Conservation (phyloP, 2,797 vertebrate genomes). For the Microtus obscurus region DNA sequence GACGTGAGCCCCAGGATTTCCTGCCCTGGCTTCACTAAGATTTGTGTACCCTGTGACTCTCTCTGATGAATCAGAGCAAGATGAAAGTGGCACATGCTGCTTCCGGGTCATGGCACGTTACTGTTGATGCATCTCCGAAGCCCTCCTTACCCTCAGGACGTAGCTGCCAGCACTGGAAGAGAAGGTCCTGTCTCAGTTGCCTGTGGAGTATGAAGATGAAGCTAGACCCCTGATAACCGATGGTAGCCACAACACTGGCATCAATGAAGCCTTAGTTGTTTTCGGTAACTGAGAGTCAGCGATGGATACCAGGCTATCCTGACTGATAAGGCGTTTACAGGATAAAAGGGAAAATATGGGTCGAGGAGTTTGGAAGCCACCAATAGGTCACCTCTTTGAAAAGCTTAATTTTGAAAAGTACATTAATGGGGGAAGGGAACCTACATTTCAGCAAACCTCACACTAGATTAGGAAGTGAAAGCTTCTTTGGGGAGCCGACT, state of each 20-base stretch:
- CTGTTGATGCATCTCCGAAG: background rate
- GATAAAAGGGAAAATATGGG: background rate
- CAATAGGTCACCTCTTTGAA: background rate
- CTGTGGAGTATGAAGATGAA: background rate
- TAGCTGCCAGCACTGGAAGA: background rate
- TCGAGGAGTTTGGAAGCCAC: background rate
- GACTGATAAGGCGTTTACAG: background rate
- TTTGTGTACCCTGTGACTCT: background rate
- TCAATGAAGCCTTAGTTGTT: background rate
- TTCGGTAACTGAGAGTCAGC: background rate
- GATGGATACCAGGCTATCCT: background rate
- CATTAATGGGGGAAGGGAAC: background rate
- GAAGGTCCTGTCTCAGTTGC: background rate
- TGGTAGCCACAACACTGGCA: background rate
- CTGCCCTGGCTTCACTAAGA: background rate
- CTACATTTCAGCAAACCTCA: constrained; percentile 20
- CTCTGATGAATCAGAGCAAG: background rate
- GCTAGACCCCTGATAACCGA: background rate
- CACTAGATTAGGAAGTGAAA: background rate
- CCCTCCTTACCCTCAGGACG: background rate
- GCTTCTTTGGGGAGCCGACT: background rate
- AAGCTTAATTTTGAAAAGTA: constrained; percentile 51
- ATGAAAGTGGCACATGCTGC: background rate
- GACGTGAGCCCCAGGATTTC: background rate
- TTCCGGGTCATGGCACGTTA: background rate